Evolutionary conservation across 2,113 vertebrate genomes (phyloP), one percentile per base, ranked within the genome.

Genomic region (Salvator merianae): DNA sequence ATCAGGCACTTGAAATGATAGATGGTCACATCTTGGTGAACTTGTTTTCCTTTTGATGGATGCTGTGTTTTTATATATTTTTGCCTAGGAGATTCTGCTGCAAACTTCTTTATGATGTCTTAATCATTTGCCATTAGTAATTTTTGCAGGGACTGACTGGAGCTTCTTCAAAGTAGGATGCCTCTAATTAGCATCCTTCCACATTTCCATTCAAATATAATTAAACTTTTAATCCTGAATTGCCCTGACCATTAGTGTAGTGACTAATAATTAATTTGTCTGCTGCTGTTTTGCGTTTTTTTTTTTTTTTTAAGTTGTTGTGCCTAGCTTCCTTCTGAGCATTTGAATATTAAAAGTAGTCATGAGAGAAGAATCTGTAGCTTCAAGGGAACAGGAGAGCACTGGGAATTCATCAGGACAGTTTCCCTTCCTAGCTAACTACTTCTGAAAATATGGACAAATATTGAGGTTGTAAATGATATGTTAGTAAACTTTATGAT

Each of bases 161-260:
- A 77, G 69, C 36, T 20, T 43, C 32, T 70, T 38, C 81, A 72
- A 81, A 80, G 63, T 40, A 66, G 50, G 77, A 82, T 82, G 77
- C 55, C 3, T 88, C 88, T 90, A 78, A 84, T 84, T 59, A 86
- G 59, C 62, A 82, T 22, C 12, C 2, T 85, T 80, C 75, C 86
- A 86, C 83, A 66, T 73, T 66, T 91, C 77, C 53, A 89, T 88
- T 91, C 85, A 86, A 84, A 81, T 85, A 84, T 86, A 91, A 90
- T 92, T 86, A 91, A 69, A 85, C 73, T 85, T 86, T 63, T 66
- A 50, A 87, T 85, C 68, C 82, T 91, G 65, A 85, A 89, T 84
- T 77, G 78, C 65, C 82, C 81, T 86, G 74, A 78, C 88, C 85
- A 88, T 86, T 77, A 66, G 26, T 20, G 12, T 28, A 71, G 59